These are phyloP conservation scores for Coleophora flavipennella DNA, from an alignment of 2,888 invertebrate species.

Conservation along the genomic window DNA sequence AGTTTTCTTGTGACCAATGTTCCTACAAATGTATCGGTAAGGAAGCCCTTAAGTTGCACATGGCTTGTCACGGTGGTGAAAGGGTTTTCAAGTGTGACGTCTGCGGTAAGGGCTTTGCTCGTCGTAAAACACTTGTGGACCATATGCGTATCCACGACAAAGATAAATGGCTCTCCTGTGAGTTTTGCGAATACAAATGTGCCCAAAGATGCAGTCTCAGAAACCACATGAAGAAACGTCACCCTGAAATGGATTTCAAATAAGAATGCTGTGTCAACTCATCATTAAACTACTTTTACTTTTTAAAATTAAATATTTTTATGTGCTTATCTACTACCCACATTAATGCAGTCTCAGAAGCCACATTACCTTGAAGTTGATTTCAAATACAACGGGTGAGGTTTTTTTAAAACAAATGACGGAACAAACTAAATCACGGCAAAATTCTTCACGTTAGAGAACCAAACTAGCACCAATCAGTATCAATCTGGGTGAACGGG, in stretches of 20 bases:
- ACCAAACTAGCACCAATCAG: no score
- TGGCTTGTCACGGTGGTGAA: neutral
- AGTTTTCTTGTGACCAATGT: neutral
- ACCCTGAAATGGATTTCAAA: conserved; percentile 1
- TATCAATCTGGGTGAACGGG: no score
- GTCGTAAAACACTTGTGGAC: conserved; percentile 1
- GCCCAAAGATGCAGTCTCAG: neutral
- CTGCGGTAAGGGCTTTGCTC: neutral
- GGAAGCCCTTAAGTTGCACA: neutral
- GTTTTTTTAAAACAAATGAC: no score
- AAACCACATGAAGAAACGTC: neutral
- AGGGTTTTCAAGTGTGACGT: neutral
- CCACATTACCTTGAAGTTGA: no score
- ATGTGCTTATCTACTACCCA: no score
- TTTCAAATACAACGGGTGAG: no score
- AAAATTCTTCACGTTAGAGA: no score
- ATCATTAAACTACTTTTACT: no score
- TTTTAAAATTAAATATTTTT: no score
- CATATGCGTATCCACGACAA: conserved; percentile 5
- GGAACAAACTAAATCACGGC: no score
- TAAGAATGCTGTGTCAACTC: no score
- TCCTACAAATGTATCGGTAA: neutral
- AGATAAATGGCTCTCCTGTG: conserved; percentile 19
- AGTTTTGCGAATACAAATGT: neutral
- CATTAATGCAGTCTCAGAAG: no score